Evolutionary conservation across 2,888 invertebrate genomes (phyloP), one percentile per base, ranked within the genome.

Genomic region (Kryphioiulus occultus): DNA sequence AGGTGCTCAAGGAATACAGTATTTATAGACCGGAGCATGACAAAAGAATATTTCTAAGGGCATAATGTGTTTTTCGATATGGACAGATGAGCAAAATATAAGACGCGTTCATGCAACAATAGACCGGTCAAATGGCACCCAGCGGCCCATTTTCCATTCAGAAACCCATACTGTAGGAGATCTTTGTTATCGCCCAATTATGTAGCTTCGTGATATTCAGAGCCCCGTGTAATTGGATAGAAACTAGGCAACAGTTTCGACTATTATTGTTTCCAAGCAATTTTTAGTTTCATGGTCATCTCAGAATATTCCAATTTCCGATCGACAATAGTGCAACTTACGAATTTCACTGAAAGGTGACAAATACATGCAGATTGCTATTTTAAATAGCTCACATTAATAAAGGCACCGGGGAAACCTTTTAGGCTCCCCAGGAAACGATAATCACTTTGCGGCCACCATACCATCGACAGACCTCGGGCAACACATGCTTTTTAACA

Each of bases 111-210:
- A 68, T n/a, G 10, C 22, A 2, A 22, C 22, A 22, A 9, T 10
- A 68, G 59, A 68, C 22, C 5, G 22, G 22, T 68, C 59, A 68
- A 22, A 68, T 68, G 22, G 5, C 22, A 68, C 10, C 0, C 22
- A 9, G 44, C 5, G 10, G 3, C 7, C 59, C 10, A 26, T 68
- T 68, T 19, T 22, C 22, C 59, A 22, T 68, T 68, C 59, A 22
- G 22, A 68, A 68, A 7, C 17, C 7, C 10, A 68, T 68, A 35
- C 7, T 2, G 7, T 35, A 68, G 7, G 53, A n/a, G 53, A n/a
- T 59, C 53, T 59, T 59, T 59, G 53, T n/a, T 59, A n/a, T 59
- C 53, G n/a, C 12, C 59, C 59, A 68, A 68, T 68, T 68, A 68
- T 9, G 22, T 68, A 9, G 59, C 22, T 10, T 22, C 19, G 22